A percentile compares a stretch with the other conserved stretches of the same genome.
These are phyloP conservation scores for Carapus acus DNA, from an alignment of 2,797 vertebrate species.

Conservation along the genomic window DNA sequence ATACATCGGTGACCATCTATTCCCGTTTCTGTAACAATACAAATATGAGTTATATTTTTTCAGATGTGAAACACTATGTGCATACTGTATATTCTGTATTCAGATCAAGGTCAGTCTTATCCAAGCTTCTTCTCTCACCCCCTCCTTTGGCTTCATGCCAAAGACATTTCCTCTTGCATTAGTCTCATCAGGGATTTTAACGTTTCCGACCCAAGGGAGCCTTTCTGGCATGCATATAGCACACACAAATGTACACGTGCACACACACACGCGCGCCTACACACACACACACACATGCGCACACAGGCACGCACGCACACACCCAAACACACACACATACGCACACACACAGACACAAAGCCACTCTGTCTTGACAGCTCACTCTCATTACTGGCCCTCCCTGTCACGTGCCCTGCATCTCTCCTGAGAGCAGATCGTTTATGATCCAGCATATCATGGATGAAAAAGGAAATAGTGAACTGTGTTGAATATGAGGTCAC, in stretches of 20 bases:
- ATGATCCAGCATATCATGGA: conserved; percentile 59
- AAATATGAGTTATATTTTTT: too few species aligned
- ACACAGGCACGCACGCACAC: too few species aligned
- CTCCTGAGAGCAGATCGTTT: conserved; percentile 57
- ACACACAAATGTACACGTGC: too few species aligned
- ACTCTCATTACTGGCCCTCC: conserved; percentile 64
- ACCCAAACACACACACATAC: too few species aligned
- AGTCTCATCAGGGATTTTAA: conserved; percentile 70
- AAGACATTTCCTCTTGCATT: conserved; percentile 67
- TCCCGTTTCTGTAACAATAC: too few species aligned
- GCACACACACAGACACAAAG: conserved; percentile 37
- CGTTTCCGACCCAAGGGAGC: conserved; percentile 61
- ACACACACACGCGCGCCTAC: too few species aligned
- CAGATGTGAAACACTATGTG: too few species aligned
- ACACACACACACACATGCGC: too few species aligned
- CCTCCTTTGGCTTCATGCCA: conserved; percentile 45
- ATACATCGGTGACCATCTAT: too few species aligned
- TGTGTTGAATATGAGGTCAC: conserved; percentile 8
- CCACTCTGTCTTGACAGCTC: conserved; percentile 68
- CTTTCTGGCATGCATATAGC: conserved; percentile 53
- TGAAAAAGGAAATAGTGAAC: conserved; percentile 36
- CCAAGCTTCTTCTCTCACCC: conserved; percentile 47
- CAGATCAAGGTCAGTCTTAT: conserved; percentile 30
- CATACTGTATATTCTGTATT: conserved; percentile 1
- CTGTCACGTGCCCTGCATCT: conserved; percentile 62